Evolutionary conservation across 1,140 invertebrate species (phyloP).

Genomic region (Vanessa tameamea): DNA sequence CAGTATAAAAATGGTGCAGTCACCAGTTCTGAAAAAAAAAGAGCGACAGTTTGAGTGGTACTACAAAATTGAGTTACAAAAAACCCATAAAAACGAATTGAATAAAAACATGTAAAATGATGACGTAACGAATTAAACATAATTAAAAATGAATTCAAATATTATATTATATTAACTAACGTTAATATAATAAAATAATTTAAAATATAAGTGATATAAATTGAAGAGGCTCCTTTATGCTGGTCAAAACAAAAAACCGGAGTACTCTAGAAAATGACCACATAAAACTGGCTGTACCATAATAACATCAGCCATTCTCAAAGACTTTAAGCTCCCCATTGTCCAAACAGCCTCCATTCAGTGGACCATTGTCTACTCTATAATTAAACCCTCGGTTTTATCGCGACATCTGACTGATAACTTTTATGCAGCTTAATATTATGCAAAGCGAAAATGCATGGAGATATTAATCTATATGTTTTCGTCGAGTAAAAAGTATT

Average conservation of each 20-base stretch:
- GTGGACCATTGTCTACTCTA: slow-evolving; percentile 17
- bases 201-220: not conserved
- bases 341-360: slow-evolving; percentile 17
- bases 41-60: too few relatives aligned
- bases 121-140: too few relatives aligned
- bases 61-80: too few relatives aligned
- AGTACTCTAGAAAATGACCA: slow-evolving; percentile 7
- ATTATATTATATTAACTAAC: too few relatives aligned
- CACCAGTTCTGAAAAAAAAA: too few relatives aligned
- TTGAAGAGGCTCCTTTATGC: not conserved
- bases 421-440: slow-evolving; percentile 18
- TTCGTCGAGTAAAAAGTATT: not conserved
- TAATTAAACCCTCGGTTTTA: slow-evolving; percentile 18
- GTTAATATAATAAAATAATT: too few relatives aligned
- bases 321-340: slow-evolving; percentile 20
- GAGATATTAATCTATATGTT: not conserved
- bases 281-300: slow-evolving; percentile 6
- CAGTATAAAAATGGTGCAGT: too few relatives aligned
- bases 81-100: too few relatives aligned
- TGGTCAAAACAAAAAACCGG: slow-evolving; percentile 1
- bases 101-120: too few relatives aligned
- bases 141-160: too few relatives aligned
- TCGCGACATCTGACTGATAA: slow-evolving; percentile 21
- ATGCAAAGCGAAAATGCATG: slow-evolving; percentile 19
- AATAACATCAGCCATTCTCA: slow-evolving; percentile 17